A percentile compares a stretch with the other conserved stretches of the same genome.
Conservation (phyloP, 2,113 vertebrate genomes). For the Pardalotus punctatus region DNA sequence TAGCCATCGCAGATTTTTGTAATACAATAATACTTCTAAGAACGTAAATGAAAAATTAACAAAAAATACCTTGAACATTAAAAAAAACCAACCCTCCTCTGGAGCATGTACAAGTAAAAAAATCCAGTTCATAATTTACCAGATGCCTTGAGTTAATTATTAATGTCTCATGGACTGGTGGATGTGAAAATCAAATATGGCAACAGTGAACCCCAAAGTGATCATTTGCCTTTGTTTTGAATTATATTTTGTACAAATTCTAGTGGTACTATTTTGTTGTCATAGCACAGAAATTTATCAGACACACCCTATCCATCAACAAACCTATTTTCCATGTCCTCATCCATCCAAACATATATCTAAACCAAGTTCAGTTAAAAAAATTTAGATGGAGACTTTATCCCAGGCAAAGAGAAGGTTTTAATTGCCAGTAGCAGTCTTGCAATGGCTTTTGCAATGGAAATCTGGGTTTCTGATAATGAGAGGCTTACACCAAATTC, state of each 20-base stretch:
- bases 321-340: not conserved
- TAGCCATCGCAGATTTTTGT: not conserved
- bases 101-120: not conserved
- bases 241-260: not conserved
- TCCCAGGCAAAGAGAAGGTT: not conserved
- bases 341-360: not conserved
- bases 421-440: not conserved
- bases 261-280: not conserved
- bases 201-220: not conserved
- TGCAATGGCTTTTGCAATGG: not conserved
- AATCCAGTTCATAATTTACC: not conserved
- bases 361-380: not conserved
- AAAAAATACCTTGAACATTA: not conserved
- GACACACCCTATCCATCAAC: not conserved
- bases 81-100: not conserved
- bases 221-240: not conserved
- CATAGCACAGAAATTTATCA: not conserved
- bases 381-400: not conserved
- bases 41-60: not conserved
- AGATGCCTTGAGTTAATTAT: not conserved
- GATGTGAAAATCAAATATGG: slow-evolving; percentile 18
- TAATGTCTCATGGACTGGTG: not conserved
- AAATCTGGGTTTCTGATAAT: slow-evolving; percentile 5
- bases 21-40: not conserved
- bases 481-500: not conserved